Percentiles rank a stretch among this genome's conserved stretches.
phyloP scores from a whole-genome alignment of 1,140 invertebrate genomes.

The Drosophila erecta region DNA sequence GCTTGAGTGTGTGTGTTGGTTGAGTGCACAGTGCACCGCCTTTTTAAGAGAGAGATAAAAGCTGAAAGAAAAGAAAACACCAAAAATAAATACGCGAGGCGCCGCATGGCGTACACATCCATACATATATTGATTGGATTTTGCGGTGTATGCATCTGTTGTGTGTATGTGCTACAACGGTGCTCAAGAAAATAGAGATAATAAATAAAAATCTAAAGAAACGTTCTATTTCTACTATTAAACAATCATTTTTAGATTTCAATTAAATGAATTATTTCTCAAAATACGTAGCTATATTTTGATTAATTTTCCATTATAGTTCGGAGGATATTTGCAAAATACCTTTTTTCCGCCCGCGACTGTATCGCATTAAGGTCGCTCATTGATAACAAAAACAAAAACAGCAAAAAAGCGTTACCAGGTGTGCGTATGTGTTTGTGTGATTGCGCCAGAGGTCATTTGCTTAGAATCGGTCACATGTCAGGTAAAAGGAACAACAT shows the following conservation, averaged over 20 bases:
- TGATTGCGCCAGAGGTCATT: slow-evolving; percentile 31
- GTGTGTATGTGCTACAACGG: not conserved
- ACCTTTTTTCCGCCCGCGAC: not conserved
- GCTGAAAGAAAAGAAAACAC: slow-evolving; percentile 22
- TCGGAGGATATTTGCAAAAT: not conserved
- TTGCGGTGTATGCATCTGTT: slow-evolving; percentile 1
- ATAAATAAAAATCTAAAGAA: not conserved
- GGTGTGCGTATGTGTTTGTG: slow-evolving; percentile 12
- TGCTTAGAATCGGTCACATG: slow-evolving; percentile 49
- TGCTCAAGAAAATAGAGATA: not conserved
- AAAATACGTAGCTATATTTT: not conserved
- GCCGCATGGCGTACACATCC: slow-evolving; percentile 2
- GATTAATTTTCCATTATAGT: not conserved
- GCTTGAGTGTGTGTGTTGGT: not conserved
- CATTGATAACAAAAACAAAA: slow-evolving; percentile 23
- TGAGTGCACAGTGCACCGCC: slow-evolving; percentile 38
- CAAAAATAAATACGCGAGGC: slow-evolving; percentile 37
- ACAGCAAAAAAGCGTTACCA: slow-evolving; percentile 7
- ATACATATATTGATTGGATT: slow-evolving; percentile 36
- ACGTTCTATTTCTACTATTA: too few species aligned
- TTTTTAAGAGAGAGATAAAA: slow-evolving; percentile 30
- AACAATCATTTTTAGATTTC: too few species aligned
- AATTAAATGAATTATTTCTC: too few species aligned
- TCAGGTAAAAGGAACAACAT: slow-evolving; percentile 9
- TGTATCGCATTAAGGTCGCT: slow-evolving; percentile 27